Conservation (phyloP, 2,888 invertebrate genomes). For the Lithophane socia region DNA sequence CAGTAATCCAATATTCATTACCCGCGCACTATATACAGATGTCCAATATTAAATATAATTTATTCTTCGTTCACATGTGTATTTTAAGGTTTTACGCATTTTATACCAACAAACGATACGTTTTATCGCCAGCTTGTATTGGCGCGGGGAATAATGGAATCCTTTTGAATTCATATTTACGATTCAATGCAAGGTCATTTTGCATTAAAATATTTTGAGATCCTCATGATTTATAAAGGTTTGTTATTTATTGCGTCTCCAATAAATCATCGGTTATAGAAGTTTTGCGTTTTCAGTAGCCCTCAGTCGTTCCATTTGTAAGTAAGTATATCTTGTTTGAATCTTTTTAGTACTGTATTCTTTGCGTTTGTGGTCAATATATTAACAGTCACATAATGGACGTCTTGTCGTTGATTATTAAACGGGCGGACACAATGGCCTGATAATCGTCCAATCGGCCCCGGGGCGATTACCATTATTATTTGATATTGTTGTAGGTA, state of each 20-base stretch:
- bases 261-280: slow-evolving; percentile 53
- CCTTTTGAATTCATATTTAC: slow-evolving; percentile 58
- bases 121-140: slow-evolving; percentile 57
- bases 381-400: slow-evolving; percentile 69
- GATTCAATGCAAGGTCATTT: slow-evolving; percentile 53
- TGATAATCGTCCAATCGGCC: slow-evolving; percentile 75
- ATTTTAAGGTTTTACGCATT: slow-evolving; percentile 58
- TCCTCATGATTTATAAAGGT: slow-evolving; percentile 51
- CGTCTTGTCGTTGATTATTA: slow-evolving; percentile 72
- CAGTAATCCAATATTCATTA: slow-evolving; percentile 55
- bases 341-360: slow-evolving; percentile 38
- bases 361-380: slow-evolving; percentile 68
- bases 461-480: slow-evolving; percentile 76
- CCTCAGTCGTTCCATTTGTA: slow-evolving; percentile 13
- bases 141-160: slow-evolving; percentile 48
- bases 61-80: slow-evolving; percentile 48
- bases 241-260: slow-evolving; percentile 45
- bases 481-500: slow-evolving; percentile 74
- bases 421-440: slow-evolving; percentile 71
- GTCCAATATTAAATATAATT: slow-evolving; percentile 56
- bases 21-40: slow-evolving; percentile 29
- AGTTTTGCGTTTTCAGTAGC: slow-evolving; percentile 43
- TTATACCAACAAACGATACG: slow-evolving; percentile 59
- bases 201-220: slow-evolving; percentile 58
- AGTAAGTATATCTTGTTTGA: slow-evolving; percentile 8